phyloP scores from a whole-genome alignment of 2,888 invertebrate species.

The Aphodius sticticus region DNA sequence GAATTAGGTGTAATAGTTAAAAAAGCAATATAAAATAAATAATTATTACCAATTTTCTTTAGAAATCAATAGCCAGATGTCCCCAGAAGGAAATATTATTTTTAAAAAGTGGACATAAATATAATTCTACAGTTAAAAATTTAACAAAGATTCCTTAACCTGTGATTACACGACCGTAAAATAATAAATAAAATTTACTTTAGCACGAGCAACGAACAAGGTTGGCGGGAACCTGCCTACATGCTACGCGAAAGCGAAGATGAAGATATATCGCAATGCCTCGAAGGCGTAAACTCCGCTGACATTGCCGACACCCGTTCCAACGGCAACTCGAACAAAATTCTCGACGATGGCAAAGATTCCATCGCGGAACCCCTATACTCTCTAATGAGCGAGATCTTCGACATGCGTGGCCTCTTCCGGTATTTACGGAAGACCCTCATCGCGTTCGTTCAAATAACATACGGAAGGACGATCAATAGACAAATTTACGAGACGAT shows the following conservation, averaged over 20 bases:
- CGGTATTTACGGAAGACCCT: slow-evolving; percentile 87
- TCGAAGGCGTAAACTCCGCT: slow-evolving; percentile 69
- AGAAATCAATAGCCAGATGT: no score
- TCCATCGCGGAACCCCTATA: slow-evolving; percentile 93
- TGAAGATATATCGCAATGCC: slow-evolving; percentile 81
- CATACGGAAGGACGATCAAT: slow-evolving; percentile 92
- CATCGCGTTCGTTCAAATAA: slow-evolving; percentile 86
- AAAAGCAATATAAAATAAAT: no score
- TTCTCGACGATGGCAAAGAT: slow-evolving; percentile 74
- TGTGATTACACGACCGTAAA: no score
- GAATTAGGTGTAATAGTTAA: no score
- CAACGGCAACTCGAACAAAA: slow-evolving; percentile 56
- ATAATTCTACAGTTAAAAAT: no score
- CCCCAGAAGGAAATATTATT: no score
- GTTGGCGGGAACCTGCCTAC: slow-evolving; percentile 42
- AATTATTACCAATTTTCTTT: no score
- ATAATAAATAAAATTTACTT: background rate
- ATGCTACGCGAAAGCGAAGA: slow-evolving; percentile 74
- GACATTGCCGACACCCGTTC: slow-evolving; percentile 58
- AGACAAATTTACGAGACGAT: slow-evolving; percentile 89
- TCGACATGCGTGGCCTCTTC: slow-evolving; percentile 89
- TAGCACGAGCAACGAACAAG: slow-evolving; percentile 40
- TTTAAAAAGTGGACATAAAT: no score
- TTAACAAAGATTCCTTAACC: no score
- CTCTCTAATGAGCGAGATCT: slow-evolving; percentile 85